Percentiles rank a stretch among this genome's conserved stretches.
Conservation (phyloP, 2,113 vertebrate species). For the Platanista minor region DNA sequence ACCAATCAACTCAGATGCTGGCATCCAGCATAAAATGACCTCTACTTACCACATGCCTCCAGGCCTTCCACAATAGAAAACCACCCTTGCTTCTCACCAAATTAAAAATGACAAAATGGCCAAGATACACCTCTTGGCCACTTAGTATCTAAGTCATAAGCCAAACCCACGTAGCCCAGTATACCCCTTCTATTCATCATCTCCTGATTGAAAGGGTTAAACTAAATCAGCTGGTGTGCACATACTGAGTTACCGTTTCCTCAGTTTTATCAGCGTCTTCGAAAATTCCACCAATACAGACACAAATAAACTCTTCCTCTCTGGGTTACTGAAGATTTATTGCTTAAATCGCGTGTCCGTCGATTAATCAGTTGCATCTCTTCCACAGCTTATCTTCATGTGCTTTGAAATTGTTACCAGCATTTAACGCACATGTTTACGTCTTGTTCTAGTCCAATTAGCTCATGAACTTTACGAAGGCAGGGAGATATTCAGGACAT, state of each 20-base stretch:
- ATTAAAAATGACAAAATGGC: conserved; percentile 3
- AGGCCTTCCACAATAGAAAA: not conserved
- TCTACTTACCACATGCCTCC: not conserved
- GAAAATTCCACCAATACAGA: not conserved
- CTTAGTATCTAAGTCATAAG: not conserved
- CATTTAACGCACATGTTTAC: not conserved
- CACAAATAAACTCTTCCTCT: not conserved
- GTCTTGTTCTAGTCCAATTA: not conserved
- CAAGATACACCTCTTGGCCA: not conserved
- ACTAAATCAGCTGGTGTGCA: not conserved
- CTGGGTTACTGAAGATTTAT: not conserved
- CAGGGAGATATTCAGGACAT: not conserved
- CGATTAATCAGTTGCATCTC: not conserved
- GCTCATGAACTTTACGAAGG: not conserved
- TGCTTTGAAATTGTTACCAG: not conserved
- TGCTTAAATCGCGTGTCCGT: not conserved
- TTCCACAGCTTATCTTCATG: not conserved
- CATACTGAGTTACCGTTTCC: not conserved
- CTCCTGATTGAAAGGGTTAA: not conserved
- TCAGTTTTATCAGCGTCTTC: not conserved
- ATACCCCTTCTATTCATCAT: not conserved
- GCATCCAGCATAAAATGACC: not conserved
- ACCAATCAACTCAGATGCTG: not conserved
- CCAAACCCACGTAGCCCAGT: not conserved
- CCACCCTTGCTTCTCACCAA: not conserved